These are phyloP conservation scores for Coranthus polyacanthus DNA, from an alignment of 2,797 vertebrate genomes.

Conservation along the genomic window DNA sequence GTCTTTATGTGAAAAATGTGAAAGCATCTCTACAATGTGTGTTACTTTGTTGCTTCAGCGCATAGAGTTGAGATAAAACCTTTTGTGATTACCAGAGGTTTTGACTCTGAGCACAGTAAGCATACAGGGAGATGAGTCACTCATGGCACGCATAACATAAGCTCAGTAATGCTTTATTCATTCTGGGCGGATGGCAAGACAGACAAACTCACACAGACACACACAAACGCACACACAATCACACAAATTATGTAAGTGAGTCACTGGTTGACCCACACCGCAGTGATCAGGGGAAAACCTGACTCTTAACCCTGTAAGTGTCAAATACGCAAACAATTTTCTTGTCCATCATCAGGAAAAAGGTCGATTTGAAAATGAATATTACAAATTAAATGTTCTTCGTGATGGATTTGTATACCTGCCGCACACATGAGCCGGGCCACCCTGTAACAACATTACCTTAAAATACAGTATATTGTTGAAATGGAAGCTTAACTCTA, in stretches of 20 bases:
- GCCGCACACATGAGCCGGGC: neutral
- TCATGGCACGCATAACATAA: constrained; percentile 40
- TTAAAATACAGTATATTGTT: constrained; percentile 1
- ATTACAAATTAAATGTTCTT: too few relatives aligned
- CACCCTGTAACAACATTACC: constrained; percentile 1
- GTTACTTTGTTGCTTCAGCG: neutral
- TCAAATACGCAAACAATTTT: neutral
- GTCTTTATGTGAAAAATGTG: neutral
- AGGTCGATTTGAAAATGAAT: neutral
- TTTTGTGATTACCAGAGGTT: constrained; percentile 23
- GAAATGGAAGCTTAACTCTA: neutral
- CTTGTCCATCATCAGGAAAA: neutral
- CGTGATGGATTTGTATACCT: too few relatives aligned
- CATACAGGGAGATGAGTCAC: constrained; percentile 42
- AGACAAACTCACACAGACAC: constrained; percentile 41
- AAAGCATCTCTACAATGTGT: neutral
- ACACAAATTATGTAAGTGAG: constrained; percentile 34
- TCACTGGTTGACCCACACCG: constrained; percentile 1
- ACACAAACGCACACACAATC: constrained; percentile 27
- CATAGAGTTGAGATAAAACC: constrained; percentile 17
- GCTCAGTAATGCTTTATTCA: constrained; percentile 46
- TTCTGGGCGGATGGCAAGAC: constrained; percentile 40
- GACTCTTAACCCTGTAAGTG: neutral
- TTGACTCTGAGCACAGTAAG: constrained; percentile 40
- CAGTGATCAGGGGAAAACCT: neutral